Evolutionary conservation across 2,797 vertebrate species (phyloP).

Genomic region (Dicrostonyx torquatus): DNA sequence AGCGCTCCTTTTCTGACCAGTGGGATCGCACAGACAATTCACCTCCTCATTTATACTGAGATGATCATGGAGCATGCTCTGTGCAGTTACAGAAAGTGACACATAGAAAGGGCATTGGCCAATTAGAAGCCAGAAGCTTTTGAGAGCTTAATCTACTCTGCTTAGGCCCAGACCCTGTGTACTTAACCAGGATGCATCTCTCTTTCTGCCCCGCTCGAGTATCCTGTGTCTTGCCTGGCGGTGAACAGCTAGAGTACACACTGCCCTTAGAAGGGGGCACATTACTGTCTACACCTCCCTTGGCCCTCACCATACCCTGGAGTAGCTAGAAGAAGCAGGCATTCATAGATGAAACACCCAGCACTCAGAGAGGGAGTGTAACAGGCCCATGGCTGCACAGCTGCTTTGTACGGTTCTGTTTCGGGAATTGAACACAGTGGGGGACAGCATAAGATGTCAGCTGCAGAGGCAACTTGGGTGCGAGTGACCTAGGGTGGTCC

Average conservation of each 20-base stretch:
- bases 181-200: not conserved
- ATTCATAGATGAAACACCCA: not conserved
- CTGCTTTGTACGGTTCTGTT: not conserved
- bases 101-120: not conserved
- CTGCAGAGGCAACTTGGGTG: not conserved
- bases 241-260: rapidly evolving
- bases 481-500: not conserved
- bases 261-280: not conserved
- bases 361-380: not conserved
- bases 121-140: not conserved
- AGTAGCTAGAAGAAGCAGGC: too few relatives aligned
- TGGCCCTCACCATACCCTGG: not conserved
- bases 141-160: not conserved
- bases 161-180: not conserved
- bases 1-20: not conserved
- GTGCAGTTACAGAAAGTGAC: not conserved
- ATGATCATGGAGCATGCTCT: not conserved
- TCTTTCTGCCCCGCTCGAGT: not conserved
- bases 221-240: not conserved
- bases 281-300: not conserved
- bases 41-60: not conserved
- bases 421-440: not conserved
- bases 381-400: not conserved
- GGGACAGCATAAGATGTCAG: too few relatives aligned
- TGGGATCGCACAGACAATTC: not conserved